These are phyloP conservation scores for Drosophila varians DNA, from an alignment of 1,140 invertebrate genomes.

Conservation along the genomic window DNA sequence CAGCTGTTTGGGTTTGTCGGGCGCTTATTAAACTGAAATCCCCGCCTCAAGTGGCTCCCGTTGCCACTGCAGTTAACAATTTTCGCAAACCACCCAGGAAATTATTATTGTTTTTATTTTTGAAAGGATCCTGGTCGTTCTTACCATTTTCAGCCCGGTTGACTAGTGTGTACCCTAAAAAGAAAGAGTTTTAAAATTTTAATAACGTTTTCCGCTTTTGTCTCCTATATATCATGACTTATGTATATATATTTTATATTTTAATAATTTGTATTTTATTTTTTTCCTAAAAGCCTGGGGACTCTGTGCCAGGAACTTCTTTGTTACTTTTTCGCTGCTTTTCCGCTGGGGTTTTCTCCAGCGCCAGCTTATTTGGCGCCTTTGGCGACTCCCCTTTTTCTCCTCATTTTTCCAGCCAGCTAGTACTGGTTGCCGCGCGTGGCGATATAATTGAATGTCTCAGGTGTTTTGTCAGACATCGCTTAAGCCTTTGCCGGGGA, in stretches of 20 bases:
- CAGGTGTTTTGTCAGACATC: slow-evolving; percentile 83
- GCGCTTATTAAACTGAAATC: slow-evolving; percentile 82
- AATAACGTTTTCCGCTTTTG: neutral
- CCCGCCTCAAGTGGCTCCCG: slow-evolving; percentile 57
- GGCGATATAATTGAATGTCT: slow-evolving; percentile 83
- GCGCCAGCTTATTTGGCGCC: neutral
- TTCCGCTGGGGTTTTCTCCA: neutral
- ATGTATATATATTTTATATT: too few species aligned
- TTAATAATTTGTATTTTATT: slow-evolving; percentile 13
- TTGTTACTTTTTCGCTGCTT: neutral
- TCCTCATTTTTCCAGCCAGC: slow-evolving; percentile 15
- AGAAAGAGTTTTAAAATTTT: neutral
- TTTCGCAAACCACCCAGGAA: slow-evolving; percentile 58
- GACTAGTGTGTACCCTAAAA: slow-evolving; percentile 3
- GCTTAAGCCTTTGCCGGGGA: slow-evolving; percentile 82
- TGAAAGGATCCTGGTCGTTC: slow-evolving; percentile 14
- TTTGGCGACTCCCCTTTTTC: neutral
- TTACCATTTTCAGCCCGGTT: neutral
- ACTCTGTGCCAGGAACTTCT: slow-evolving; percentile 7
- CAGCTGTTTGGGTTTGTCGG: slow-evolving; percentile 68
- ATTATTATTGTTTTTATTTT: slow-evolving; percentile 61
- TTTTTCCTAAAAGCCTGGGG: slow-evolving; percentile 44
- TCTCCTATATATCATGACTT: neutral
- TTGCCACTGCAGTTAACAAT: slow-evolving; percentile 62
- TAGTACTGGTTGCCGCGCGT: slow-evolving; percentile 41